Conservation (phyloP, 1,140 invertebrate species). For the Neodiprion fabricii region DNA sequence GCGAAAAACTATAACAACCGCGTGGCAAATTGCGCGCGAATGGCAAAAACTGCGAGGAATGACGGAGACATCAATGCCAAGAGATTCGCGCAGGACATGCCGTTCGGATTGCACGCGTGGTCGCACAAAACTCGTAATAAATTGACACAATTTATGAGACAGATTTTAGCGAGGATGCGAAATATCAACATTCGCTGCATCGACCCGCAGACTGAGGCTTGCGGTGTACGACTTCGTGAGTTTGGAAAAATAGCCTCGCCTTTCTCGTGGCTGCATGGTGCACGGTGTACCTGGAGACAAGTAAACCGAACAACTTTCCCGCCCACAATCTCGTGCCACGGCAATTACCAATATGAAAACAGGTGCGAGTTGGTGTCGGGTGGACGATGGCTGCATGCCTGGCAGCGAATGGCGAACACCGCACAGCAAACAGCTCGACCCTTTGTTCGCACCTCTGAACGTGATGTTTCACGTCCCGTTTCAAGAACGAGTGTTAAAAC, state of each 20-base stretch:
- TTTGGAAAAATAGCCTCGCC: no score
- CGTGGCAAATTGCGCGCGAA: not conserved
- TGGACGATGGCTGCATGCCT: not conserved
- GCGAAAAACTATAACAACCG: not conserved
- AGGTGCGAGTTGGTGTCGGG: not conserved
- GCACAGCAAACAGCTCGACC: not conserved
- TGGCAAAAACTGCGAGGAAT: not conserved
- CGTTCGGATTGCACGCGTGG: no score
- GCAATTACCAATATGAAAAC: slow-evolving; percentile 1
- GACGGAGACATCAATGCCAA: not conserved
- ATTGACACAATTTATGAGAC: no score
- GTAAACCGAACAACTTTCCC: slow-evolving; percentile 38
- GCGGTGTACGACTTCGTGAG: no score
- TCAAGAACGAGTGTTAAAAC: no score
- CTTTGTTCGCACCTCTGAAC: not conserved
- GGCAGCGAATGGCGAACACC: not conserved
- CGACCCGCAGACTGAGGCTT: no score
- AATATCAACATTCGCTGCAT: no score
- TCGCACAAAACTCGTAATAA: no score
- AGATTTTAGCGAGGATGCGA: no score
- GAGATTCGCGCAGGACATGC: not conserved
- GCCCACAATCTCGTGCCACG: slow-evolving; percentile 34
- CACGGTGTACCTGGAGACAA: slow-evolving; percentile 12
- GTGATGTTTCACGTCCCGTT: not conserved
- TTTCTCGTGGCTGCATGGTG: no score